phyloP scores from a whole-genome alignment of 2,797 vertebrate species.

The Enteromius unitaeniatus region DNA sequence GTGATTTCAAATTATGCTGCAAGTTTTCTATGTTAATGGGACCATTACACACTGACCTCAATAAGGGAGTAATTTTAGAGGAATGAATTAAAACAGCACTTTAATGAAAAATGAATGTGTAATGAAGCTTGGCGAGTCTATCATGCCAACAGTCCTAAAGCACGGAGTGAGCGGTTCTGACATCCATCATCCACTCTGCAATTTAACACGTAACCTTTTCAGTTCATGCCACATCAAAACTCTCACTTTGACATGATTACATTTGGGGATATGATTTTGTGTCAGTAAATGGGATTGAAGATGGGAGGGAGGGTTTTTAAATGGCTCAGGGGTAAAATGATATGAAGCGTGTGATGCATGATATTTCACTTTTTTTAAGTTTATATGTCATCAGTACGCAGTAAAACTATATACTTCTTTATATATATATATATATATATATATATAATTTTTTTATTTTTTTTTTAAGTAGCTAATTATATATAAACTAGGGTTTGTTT shows the following conservation, averaged over 20 bases:
- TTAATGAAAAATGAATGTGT: conserved; percentile 55
- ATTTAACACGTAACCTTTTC: conserved; percentile 44
- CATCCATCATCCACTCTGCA: conserved; percentile 44
- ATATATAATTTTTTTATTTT: too few relatives aligned
- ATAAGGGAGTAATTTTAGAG: conserved; percentile 51
- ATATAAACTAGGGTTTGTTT: too few relatives aligned
- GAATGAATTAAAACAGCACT: conserved; percentile 54
- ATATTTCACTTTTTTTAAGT: conserved; percentile 16
- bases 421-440: too few relatives aligned
- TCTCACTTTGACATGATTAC: conserved; percentile 41
- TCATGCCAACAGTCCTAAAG: conserved; percentile 41
- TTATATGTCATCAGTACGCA: background rate
- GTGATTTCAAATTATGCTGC: conserved; percentile 31
- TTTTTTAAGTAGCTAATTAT: too few relatives aligned
- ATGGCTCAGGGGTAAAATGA: conserved; percentile 23
- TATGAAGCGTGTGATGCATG: conserved; percentile 1
- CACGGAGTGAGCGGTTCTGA: conserved; percentile 13
- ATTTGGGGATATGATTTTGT: conserved; percentile 41
- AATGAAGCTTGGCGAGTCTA: conserved; percentile 47
- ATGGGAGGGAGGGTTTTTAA: conserved; percentile 25
- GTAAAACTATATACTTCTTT: too few relatives aligned
- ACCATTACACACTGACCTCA: conserved; percentile 52
- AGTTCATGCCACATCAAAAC: conserved; percentile 45
- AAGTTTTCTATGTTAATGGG: conserved; percentile 39
- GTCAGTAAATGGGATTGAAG: conserved; percentile 24